Conservation (phyloP, 2,113 vertebrate species). For the Carassius auratus region DNA sequence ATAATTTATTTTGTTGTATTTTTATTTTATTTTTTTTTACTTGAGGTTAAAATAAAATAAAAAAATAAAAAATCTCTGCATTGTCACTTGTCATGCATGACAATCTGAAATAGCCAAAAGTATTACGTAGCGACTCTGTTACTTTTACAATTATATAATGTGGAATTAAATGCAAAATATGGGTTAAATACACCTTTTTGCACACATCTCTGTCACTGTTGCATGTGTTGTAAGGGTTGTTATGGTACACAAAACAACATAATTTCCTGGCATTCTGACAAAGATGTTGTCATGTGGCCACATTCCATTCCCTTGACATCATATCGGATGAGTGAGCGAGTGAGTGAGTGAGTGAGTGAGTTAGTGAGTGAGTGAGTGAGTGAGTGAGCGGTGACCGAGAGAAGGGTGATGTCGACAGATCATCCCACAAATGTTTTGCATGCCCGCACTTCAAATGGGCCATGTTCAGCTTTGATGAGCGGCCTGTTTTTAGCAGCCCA, state of each 20-base stretch:
- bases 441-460: conserved; percentile 67
- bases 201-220: not conserved
- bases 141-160: too few relatives aligned
- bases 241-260: conserved; percentile 7
- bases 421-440: conserved; percentile 60
- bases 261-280: not conserved
- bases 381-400: conserved; percentile 46
- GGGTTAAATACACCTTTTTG: not conserved
- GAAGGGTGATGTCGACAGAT: conserved; percentile 59
- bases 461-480: conserved; percentile 60
- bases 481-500: conserved; percentile 61
- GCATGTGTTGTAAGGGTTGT: not conserved
- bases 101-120: not conserved
- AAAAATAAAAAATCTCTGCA: not conserved
- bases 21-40: too few relatives aligned
- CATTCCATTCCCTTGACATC: conserved; percentile 71
- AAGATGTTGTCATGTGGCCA: conserved; percentile 51
- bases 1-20: too few relatives aligned
- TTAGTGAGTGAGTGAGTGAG: conserved; percentile 3
- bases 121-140: too few relatives aligned
- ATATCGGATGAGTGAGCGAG: conserved; percentile 52
- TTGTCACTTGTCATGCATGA: not conserved
- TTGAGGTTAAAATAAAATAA: too few relatives aligned
- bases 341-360: conserved; percentile 48
- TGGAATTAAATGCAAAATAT: not conserved